Percentiles rank a stretch among this genome's conserved stretches.
phyloP scores from a whole-genome alignment of 2,888 invertebrate genomes.

The Ophioninae sp. region DNA sequence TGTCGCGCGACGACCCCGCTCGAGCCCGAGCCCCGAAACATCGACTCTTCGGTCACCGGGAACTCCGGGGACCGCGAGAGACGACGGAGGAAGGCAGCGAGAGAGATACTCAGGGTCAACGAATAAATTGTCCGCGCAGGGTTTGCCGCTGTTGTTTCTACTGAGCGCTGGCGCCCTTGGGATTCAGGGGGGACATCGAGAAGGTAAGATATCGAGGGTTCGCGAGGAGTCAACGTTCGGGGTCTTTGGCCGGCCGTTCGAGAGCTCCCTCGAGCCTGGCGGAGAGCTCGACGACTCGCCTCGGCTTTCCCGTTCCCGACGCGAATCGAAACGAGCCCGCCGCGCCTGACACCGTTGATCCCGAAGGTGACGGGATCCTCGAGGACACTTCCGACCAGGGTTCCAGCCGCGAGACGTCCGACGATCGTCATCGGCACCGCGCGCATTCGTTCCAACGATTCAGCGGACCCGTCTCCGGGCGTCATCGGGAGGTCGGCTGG shows the following conservation, averaged over 20 bases:
- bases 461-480: conserved; percentile 58
- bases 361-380: conserved; percentile 4
- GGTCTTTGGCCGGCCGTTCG: conserved; percentile 34
- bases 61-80: conserved; percentile 1
- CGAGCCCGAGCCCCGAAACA: background rate
- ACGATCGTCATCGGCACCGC: conserved; percentile 29
- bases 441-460: conserved; percentile 54
- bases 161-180: conserved; percentile 44
- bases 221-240: conserved; percentile 18
- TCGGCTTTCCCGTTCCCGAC: background rate
- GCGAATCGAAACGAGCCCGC: too few species aligned
- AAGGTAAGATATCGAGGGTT: conserved; percentile 59
- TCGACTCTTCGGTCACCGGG: conserved; percentile 7
- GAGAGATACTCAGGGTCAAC: background rate
- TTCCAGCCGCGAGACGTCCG: background rate
- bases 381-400: conserved; percentile 11
- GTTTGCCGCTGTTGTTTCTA: conserved; percentile 45
- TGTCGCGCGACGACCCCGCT: too few species aligned
- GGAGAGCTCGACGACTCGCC: too few species aligned
- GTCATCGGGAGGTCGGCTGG: conserved; percentile 70
- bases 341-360: background rate
- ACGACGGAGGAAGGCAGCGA: background rate
- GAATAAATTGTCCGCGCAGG: conserved; percentile 33
- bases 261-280: background rate
- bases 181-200: conserved; percentile 41